Evolutionary conservation across 2,888 invertebrate genomes (phyloP), one percentile per base, ranked within the genome.

Genomic region (Trichopria drosophilae): DNA sequence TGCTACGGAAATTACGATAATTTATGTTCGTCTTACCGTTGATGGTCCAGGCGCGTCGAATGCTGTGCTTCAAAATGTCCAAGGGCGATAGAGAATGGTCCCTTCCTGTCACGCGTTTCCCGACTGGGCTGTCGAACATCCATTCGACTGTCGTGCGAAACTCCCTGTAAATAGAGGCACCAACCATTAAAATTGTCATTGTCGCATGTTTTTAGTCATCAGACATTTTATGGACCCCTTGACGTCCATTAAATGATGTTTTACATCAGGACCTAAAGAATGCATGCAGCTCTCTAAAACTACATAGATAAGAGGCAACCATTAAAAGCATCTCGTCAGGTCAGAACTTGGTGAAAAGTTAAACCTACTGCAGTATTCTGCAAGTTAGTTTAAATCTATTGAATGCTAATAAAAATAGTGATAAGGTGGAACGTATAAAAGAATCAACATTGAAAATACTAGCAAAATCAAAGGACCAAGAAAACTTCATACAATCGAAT

Each of bases 11-110:
- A 9, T 19, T 13, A 15, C 23, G 15, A 42, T 15, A 15, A 48
- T 37, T 6, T 4, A 41, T 32, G 10, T 13, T 13, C 9, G 24
- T 46, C 78, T 80, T 71, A 86, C 86, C 85, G 61, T 85, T 86
- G 67, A 86, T 85, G 49, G 86, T 86, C 85, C 85, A 86, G 53
- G 86, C 85, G 49, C 86, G 79, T 39, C 82, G 79, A 60, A 87
- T 84, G 64, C 83, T 85, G 61, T 82, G 80, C 64, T 84, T 83
- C 62, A 85, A 78, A 61, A 84, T 81, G 67, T 85, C 84, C 51
- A 83, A 80, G 35, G 85, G 80, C 24, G 84, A 81, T 40, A 84
- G 80, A 32, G 83, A 76, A 67, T 60, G 76, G 66, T 68, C 78
- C 75, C 71, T 81, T 78, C 58, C 79, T 70, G 64, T 80, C 71